Evolutionary conservation across 2,888 invertebrate genomes (phyloP).

Genomic region (Drosophila kuntzei): DNA sequence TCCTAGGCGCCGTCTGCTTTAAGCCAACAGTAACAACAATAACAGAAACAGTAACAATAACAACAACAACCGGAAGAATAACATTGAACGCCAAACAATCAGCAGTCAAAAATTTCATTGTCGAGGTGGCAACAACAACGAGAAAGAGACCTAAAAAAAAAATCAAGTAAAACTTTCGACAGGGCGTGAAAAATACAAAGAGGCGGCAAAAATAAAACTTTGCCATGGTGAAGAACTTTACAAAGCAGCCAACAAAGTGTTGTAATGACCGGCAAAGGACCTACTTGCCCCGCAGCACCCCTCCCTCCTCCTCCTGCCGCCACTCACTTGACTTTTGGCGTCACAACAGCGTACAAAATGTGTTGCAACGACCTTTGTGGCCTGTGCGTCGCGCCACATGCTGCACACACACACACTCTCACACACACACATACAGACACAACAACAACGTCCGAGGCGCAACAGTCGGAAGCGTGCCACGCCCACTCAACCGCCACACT

Average conservation of each 20-base stretch:
- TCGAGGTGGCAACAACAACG: constrained; percentile 42
- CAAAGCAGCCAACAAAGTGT: constrained; percentile 77
- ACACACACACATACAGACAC: constrained; percentile 17
- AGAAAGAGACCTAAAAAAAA: constrained; percentile 9
- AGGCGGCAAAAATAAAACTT: constrained; percentile 40
- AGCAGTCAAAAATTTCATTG: constrained; percentile 80
- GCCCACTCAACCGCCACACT: constrained; percentile 34
- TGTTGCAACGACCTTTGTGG: constrained; percentile 79
- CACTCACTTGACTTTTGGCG: constrained; percentile 69
- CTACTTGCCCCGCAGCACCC: constrained; percentile 14
- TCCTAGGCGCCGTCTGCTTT: constrained; percentile 43
- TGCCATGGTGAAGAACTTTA: constrained; percentile 54
- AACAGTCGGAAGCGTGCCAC: constrained; percentile 61
- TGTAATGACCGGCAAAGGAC: constrained; percentile 69
- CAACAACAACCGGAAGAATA: constrained; percentile 62
- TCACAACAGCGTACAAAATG: constrained; percentile 56
- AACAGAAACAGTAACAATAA: constrained; percentile 6
- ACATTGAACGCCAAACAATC: constrained; percentile 79
- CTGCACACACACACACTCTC: constrained; percentile 42
- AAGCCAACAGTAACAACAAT: constrained; percentile 29
- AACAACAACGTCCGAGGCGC: constrained; percentile 47
- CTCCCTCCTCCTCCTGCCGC: background rate
- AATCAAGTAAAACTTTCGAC: constrained; percentile 58
- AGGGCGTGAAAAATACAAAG: constrained; percentile 73
- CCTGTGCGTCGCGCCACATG: constrained; percentile 45